phyloP scores from a whole-genome alignment of 1,140 invertebrate species.

The Epicauta chinensis region DNA sequence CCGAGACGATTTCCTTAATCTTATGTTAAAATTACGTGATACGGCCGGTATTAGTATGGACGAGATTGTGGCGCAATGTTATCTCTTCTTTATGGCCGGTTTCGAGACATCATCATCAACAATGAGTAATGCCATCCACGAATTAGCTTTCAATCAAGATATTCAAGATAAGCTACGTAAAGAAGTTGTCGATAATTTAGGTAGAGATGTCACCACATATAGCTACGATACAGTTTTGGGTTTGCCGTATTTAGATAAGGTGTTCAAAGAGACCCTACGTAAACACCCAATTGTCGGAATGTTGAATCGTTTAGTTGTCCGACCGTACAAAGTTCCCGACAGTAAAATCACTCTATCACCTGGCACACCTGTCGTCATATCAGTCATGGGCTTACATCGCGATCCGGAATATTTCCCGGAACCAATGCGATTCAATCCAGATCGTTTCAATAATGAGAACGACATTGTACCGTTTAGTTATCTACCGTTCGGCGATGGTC shows the following conservation, averaged over 20 bases:
- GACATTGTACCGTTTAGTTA: conserved; percentile 43
- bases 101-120: conserved; percentile 59
- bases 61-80: conserved; percentile 35
- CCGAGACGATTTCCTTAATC: conserved; percentile 46
- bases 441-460: conserved; percentile 48
- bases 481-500: conserved; percentile 53
- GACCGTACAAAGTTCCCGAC: conserved; percentile 36
- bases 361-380: conserved; percentile 31
- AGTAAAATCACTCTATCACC: conserved; percentile 26
- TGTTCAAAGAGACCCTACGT: conserved; percentile 43
- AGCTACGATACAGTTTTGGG: conserved; percentile 50
- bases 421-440: conserved; percentile 54
- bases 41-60: conserved; percentile 1
- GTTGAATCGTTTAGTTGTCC: conserved; percentile 36
- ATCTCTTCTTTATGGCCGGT: conserved; percentile 49
- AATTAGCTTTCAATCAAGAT: conserved; percentile 54
- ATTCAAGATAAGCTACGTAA: conserved; percentile 51
- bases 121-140: conserved; percentile 50
- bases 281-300: conserved; percentile 40
- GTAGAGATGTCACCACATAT: conserved; percentile 43
- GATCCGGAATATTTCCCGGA: conserved; percentile 50
- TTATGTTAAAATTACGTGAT: conserved; percentile 35
- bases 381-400: conserved; percentile 31
- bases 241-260: conserved; percentile 50
- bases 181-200: conserved; percentile 49